A percentile compares a stretch with the other conserved stretches of the same genome.
Conservation (phyloP, 2,888 invertebrate species). For the Diarsia mendica region DNA sequence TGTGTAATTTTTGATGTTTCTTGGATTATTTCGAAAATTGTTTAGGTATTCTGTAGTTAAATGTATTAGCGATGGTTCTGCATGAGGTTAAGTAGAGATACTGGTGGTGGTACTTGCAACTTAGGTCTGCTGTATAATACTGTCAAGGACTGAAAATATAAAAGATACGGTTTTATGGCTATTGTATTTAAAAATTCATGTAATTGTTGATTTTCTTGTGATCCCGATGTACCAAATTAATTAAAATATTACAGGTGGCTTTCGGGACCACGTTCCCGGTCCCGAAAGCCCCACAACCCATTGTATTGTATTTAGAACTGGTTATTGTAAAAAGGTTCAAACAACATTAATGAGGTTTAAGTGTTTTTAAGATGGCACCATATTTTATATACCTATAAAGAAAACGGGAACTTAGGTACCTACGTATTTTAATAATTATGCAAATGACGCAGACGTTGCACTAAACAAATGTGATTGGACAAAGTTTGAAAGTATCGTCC, state of each 20-base stretch:
- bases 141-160: background rate
- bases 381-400: background rate
- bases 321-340: background rate
- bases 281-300: too few species aligned
- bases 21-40: constrained; percentile 21
- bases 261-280: too few species aligned
- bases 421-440: constrained; percentile 9
- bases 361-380: background rate
- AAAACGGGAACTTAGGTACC: background rate
- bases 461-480: background rate
- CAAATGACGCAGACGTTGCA: constrained; percentile 16
- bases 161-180: background rate
- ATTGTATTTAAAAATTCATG: too few species aligned
- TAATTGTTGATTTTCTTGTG: too few species aligned
- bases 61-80: background rate
- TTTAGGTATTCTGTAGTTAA: background rate
- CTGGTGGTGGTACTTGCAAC: background rate
- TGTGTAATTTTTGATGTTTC: background rate
- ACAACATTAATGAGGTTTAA: background rate
- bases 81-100: constrained; percentile 24
- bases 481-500: constrained; percentile 31
- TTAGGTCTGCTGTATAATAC: background rate
- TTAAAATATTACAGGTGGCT: too few species aligned
- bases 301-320: background rate
- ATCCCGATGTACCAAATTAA: too few species aligned